Base-by-base conservation (phyloP, 2,113 vertebrate genomes). In the Colistium nudipinnis region DNA sequence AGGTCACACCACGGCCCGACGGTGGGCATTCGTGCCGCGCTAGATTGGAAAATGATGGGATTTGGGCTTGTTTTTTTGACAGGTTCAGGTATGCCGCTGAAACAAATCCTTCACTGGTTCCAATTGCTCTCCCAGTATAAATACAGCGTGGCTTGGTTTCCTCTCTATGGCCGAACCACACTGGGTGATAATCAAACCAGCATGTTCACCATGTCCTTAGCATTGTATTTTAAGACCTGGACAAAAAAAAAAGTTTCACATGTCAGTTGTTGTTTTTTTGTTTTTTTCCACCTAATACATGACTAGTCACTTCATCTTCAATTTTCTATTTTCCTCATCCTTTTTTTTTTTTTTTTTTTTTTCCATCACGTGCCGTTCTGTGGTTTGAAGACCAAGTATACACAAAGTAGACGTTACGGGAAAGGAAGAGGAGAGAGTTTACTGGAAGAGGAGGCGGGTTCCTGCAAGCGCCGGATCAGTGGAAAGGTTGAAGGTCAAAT, bases 401-500 rank as follows among this genome's bases (percentile, higher is more conserved):
- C 72, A 88, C 75, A 76, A 65, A 78, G 89, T 80, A 71, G 71
- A 77, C 74, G 8, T 93, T 90, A 90, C 90, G 80, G 91, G 90
- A 92, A n/a, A 93, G 72, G 76, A 73, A 81, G 76, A 70, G 57
- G 62, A 82, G 80, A 78, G 54, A 68, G 79, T 78, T 92, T 91
- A 91, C 91, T 88, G 90, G 91, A 91, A 93, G 62, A 88, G 83
- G 73, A 84, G 82, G 74, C 66, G 76, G 59, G 31, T 85, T 79
- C 75, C 70, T 65, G 72, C 78, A 85, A 84, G 72, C 11, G n/a
- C n/a, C 74, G 65, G 65, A 78, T 76, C 71, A 12, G 43, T n/a
- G 62, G 69, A 78, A 16, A 77, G 83, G 85, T 80, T 74, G 68
- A 87, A 90, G 90, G 90, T 89, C 87, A 90, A 52, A 69, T 65